Percentiles rank a stretch among this genome's conserved stretches.
These are phyloP conservation scores for Hystrix cristata DNA, from an alignment of 2,113 vertebrate species.

Conservation along the genomic window DNA sequence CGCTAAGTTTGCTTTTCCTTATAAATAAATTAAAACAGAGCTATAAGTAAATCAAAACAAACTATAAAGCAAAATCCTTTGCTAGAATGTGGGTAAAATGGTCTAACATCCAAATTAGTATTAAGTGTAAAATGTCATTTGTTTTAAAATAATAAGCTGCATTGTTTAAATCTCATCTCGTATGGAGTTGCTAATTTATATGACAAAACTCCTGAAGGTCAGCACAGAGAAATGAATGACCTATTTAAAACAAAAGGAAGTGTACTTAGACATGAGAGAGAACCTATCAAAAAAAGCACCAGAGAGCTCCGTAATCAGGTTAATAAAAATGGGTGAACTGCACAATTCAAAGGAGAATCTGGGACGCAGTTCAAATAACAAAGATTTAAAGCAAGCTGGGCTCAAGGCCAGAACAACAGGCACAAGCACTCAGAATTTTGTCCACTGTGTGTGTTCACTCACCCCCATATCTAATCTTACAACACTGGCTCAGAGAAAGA, in stretches of 20 bases:
- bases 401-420: neutral
- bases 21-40: conserved; percentile 14
- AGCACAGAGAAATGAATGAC: conserved; percentile 18
- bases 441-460: neutral
- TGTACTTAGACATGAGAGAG: neutral
- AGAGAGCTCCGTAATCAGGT: conserved; percentile 45
- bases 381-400: conserved; percentile 46
- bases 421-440: neutral
- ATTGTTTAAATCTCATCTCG: conserved; percentile 21
- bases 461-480: neutral
- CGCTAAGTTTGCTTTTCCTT: neutral
- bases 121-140: conserved; percentile 13
- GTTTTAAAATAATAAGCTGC: conserved; percentile 37
- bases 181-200: neutral
- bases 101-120: conserved; percentile 21
- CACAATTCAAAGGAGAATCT: conserved; percentile 68
- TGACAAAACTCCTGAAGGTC: conserved; percentile 18
- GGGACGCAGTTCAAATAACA: conserved; percentile 56
- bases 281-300: neutral
- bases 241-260: conserved; percentile 57
- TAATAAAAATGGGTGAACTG: conserved; percentile 56
- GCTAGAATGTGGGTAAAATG: neutral
- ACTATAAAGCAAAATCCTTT: conserved; percentile 44
- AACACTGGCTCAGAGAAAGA: neutral
- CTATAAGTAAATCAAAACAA: neutral